These are phyloP conservation scores for Scomber scombrus DNA, from an alignment of 2,113 vertebrate species.

Conservation along the genomic window DNA sequence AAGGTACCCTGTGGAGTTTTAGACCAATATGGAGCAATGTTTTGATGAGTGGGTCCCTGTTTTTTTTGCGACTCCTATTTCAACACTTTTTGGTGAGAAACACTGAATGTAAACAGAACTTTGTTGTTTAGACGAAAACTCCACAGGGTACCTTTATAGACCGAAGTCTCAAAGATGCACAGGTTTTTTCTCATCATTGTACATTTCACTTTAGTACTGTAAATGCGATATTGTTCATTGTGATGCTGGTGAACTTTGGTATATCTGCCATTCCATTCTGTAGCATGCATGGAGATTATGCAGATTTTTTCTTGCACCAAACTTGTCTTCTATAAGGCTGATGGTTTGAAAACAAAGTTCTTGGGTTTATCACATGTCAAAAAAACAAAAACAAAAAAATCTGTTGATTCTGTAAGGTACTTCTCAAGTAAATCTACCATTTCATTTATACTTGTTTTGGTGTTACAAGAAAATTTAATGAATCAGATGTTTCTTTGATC, in stretches of 20 bases:
- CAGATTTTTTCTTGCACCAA: slow-evolving; percentile 2
- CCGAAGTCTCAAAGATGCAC: background rate
- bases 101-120: background rate
- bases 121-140: too few species aligned
- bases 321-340: background rate
- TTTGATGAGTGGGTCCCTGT: background rate
- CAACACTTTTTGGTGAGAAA: background rate
- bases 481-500: background rate
- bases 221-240: background rate
- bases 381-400: background rate
- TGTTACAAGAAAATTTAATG: too few species aligned
- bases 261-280: slow-evolving; percentile 11
- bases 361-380: slow-evolving; percentile 14
- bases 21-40: background rate
- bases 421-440: background rate
- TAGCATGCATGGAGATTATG: slow-evolving; percentile 1
- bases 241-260: background rate
- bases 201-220: slow-evolving; percentile 40
- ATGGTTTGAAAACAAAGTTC: background rate
- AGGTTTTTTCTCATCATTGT: slow-evolving; percentile 18
- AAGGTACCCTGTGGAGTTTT: slow-evolving; percentile 1
- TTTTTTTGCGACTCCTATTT: background rate
- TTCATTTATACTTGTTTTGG: too few species aligned
- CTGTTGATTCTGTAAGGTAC: background rate
- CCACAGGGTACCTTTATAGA: background rate